phyloP scores from a whole-genome alignment of 2,888 invertebrate genomes.

The Chalcis sispes region DNA sequence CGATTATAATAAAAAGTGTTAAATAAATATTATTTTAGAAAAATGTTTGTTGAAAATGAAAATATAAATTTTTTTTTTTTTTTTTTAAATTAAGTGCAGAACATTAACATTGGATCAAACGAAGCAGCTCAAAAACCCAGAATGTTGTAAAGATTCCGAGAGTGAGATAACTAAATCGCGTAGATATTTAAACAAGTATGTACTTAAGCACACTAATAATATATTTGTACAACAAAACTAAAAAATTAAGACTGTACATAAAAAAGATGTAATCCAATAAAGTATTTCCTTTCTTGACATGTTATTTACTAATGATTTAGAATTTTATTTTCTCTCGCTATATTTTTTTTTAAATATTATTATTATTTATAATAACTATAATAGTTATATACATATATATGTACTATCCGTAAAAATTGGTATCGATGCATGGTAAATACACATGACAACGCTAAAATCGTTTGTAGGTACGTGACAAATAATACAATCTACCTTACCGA shows the following conservation, averaged over 20 bases:
- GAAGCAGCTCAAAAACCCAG: conserved; percentile 9
- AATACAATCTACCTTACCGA: not conserved
- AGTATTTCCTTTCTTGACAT: conserved; percentile 53
- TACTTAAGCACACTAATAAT: conserved; percentile 59
- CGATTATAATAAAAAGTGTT: not conserved
- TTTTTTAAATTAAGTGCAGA: not conserved
- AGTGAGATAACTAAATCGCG: conserved; percentile 33
- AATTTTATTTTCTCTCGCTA: not conserved
- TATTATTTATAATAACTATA: not conserved
- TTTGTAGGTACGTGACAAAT: not conserved
- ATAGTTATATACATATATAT: not conserved
- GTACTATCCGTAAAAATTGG: too few species aligned
- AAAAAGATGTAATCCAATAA: conserved; percentile 62
- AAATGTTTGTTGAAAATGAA: not conserved
- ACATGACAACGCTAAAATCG: conserved; percentile 2
- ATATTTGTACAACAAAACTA: conserved; percentile 64
- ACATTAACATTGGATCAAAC: conserved; percentile 1
- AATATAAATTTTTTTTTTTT: not conserved
- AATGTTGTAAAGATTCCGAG: conserved; percentile 47
- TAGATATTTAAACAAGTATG: conserved; percentile 46
- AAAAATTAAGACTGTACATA: conserved; percentile 64
- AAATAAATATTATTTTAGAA: conserved; percentile 1
- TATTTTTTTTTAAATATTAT: not conserved
- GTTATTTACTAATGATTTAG: not conserved
- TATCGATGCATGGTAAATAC: conserved; percentile 2